Conservation (phyloP, 2,888 invertebrate species). For the Drosophila longiperda region DNA sequence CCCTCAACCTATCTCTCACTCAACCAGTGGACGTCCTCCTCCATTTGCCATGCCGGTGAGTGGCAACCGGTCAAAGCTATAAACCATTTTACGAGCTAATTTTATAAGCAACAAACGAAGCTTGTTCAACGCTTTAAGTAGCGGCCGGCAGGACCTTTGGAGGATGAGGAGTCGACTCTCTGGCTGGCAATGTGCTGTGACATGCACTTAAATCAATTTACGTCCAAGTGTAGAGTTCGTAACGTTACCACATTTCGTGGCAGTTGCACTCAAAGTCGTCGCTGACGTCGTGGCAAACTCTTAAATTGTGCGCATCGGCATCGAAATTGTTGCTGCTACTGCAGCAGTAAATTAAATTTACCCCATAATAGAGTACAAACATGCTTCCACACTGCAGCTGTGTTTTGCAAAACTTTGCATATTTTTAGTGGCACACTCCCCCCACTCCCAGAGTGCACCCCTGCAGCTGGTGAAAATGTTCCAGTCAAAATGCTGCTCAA, state of each 20-base stretch:
- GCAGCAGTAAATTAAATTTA: conserved; percentile 72
- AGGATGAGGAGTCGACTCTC: conserved; percentile 3
- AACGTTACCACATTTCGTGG: conserved; percentile 42
- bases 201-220: conserved; percentile 80
- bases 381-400: conserved; percentile 44
- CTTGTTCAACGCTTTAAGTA: conserved; percentile 76
- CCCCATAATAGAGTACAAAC: conserved; percentile 69
- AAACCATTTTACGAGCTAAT: conserved; percentile 75
- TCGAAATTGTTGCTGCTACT: conserved; percentile 34
- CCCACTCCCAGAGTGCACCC: not conserved
- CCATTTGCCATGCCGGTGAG: not conserved
- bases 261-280: conserved; percentile 46
- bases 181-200: conserved; percentile 65
- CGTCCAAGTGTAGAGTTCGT: conserved; percentile 49
- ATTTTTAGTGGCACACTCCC: conserved; percentile 47
- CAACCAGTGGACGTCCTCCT: not conserved
- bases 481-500: not conserved
- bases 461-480: not conserved
- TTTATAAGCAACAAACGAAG: conserved; percentile 74
- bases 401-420: conserved; percentile 60
- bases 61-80: conserved; percentile 40
- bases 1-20: not conserved
- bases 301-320: conserved; percentile 71
- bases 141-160: conserved; percentile 12
- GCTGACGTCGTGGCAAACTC: conserved; percentile 38